Percentiles rank a stretch among this genome's conserved stretches.
These are phyloP conservation scores for Eurystomus glaucurus DNA, from an alignment of 2,797 vertebrate species.

Conservation along the genomic window DNA sequence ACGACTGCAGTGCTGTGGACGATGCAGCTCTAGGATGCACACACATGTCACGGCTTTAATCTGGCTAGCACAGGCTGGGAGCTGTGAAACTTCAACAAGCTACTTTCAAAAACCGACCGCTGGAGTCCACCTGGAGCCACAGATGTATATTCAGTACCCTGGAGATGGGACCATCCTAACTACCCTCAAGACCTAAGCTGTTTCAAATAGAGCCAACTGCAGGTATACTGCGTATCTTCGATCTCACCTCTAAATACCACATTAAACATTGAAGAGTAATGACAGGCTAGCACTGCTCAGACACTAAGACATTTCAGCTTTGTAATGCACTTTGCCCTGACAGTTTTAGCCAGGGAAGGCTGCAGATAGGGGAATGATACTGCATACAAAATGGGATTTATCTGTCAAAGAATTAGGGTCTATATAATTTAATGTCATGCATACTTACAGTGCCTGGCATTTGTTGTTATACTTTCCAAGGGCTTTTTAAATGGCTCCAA, in stretches of 20 bases:
- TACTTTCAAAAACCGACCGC: not conserved
- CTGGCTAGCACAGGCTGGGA: not conserved
- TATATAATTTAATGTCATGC: not conserved
- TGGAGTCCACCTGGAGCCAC: not conserved
- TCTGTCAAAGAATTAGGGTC: not conserved
- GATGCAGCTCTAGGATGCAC: not conserved
- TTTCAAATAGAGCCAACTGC: not conserved
- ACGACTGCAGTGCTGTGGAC: not conserved
- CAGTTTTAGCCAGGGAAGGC: not conserved
- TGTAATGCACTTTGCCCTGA: not conserved
- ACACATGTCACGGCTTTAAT: accelerated
- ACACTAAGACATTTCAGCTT: not conserved
- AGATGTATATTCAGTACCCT: not conserved
- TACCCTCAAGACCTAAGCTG: not conserved
- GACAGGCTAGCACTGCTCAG: not conserved
- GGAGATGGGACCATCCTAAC: not conserved
- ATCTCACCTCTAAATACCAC: conserved; percentile 9
- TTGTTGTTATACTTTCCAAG: not conserved
- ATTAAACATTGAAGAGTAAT: not conserved
- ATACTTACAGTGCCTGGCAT: not conserved
- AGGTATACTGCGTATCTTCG: not conserved
- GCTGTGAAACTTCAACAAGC: not conserved
- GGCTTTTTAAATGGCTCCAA: conserved; percentile 6
- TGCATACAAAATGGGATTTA: not conserved
- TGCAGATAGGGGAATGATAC: not conserved